Percentiles rank a stretch among this genome's conserved stretches.
These are phyloP conservation scores for Acropternis orthonyx DNA, from an alignment of 2,797 vertebrate genomes.

Conservation along the genomic window DNA sequence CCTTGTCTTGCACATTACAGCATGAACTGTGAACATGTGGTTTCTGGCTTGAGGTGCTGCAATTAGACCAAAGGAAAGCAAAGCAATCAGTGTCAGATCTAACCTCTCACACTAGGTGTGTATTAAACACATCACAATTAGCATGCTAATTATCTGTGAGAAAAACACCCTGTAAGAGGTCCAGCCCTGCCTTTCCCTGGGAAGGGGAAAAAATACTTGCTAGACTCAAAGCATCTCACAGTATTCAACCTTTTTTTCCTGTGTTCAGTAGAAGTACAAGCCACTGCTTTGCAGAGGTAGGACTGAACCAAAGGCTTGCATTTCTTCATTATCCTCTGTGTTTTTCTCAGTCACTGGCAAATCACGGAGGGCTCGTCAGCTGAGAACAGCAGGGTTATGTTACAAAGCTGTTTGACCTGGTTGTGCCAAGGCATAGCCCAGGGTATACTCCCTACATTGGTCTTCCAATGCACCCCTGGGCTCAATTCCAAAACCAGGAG, in stretches of 20 bases:
- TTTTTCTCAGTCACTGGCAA: not conserved
- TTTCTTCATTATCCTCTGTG: not conserved
- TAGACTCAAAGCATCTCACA: not conserved
- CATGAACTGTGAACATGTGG: fast-evolving
- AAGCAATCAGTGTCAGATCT: not conserved
- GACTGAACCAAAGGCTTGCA: not conserved
- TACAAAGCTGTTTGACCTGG: not conserved
- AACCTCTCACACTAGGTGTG: not conserved
- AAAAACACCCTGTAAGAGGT: not conserved
- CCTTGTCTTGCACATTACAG: fast-evolving
- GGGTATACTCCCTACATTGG: fast-evolving
- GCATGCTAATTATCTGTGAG: not conserved
- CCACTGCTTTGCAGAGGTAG: not conserved
- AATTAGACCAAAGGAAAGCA: not conserved
- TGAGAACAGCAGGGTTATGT: fast-evolving
- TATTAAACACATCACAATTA: not conserved
- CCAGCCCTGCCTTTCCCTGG: not conserved
- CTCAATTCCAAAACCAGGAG: not conserved
- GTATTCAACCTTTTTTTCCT: not conserved
- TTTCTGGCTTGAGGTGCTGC: not conserved
- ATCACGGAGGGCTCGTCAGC: fast-evolving
- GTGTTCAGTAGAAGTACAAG: not conserved
- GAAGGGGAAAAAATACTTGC: not conserved
- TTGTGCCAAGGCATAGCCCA: fast-evolving
- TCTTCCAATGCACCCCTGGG: fast-evolving